Evolutionary conservation across 1,140 invertebrate species (phyloP), one percentile per base, ranked within the genome.

Genomic region (Kradibia gibbosae): DNA sequence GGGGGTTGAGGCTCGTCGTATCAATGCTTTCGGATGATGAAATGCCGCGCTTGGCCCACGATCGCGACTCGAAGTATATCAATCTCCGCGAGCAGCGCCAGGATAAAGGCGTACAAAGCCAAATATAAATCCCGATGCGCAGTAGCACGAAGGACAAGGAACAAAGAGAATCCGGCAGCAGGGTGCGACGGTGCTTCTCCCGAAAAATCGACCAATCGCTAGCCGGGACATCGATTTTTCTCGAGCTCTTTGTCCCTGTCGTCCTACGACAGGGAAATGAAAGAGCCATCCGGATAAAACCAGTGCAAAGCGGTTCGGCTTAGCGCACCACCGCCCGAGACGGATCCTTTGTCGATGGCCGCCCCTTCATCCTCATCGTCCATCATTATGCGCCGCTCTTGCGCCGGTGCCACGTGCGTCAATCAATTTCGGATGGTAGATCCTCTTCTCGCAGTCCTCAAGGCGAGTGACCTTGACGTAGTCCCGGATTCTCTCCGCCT

Each of bases 371-470:
- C 72, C 71, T 39, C 80, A n/a, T n/a, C n/a, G 78, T 70, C 50
- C 78, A 82, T 85, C 83, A 85, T 85, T 84, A 77, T 82, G 83
- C 82, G n/a, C n/a, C n/a, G n/a, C n/a, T n/a, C n/a, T n/a, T n/a
- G n/a, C n/a, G n/a, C n/a, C n/a, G n/a, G n/a, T n/a, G n/a, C n/a
- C n/a, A n/a, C n/a, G n/a, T n/a, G n/a, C n/a, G n/a, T n/a, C n/a
- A n/a, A n/a, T n/a, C n/a, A n/a, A n/a, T n/a, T n/a, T n/a, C n/a
- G n/a, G n/a, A n/a, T n/a, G n/a, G n/a, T n/a, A n/a, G n/a, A n/a
- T n/a, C n/a, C n/a, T n/a, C n/a, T n/a, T n/a, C n/a, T n/a, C n/a
- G n/a, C n/a, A n/a, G n/a, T n/a, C n/a, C n/a, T n/a, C n/a, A n/a
- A n/a, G n/a, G n/a, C n/a, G n/a, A n/a, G n/a, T n/a, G n/a, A n/a